Evolutionary conservation across 2,797 vertebrate genomes (phyloP).

Genomic region (Manis pentadactyla): DNA sequence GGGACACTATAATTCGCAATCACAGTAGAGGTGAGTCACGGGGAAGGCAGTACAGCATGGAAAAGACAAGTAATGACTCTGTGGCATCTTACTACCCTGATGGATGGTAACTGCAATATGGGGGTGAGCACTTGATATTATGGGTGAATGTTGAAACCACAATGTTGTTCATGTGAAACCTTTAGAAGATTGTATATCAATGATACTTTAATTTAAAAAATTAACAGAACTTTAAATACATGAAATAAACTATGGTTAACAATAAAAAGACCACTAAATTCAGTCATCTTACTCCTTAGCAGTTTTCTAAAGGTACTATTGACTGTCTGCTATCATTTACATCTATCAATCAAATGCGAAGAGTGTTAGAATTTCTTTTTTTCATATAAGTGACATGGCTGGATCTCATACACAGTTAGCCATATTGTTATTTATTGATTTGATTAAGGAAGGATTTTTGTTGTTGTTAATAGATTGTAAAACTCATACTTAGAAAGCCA

Average conservation of each 20-base stretch:
- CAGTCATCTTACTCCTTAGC: neutral
- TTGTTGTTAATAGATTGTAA: conserved; percentile 33
- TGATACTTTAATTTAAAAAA: neutral
- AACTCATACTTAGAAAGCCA: neutral
- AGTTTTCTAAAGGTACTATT: neutral
- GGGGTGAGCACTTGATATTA: no score
- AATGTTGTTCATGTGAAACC: no score
- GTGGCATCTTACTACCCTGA: no score
- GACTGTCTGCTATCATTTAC: neutral
- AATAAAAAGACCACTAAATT: neutral
- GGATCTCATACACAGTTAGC: conserved; percentile 27
- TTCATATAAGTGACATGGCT: neutral
- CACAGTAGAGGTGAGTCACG: no score
- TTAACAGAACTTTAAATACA: neutral
- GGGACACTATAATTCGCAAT: no score
- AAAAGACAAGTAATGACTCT: no score
- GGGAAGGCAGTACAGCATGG: no score
- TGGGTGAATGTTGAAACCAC: no score
- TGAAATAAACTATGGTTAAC: conserved; percentile 32
- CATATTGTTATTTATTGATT: neutral
- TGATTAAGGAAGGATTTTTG: neutral
- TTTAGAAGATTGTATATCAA: no score
- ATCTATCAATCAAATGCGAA: neutral
- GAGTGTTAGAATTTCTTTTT: neutral
- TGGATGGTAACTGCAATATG: no score